Percentiles rank a stretch among this genome's conserved stretches.
phyloP scores from a whole-genome alignment of 1,140 invertebrate genomes.

The Andricus grossulariae region DNA sequence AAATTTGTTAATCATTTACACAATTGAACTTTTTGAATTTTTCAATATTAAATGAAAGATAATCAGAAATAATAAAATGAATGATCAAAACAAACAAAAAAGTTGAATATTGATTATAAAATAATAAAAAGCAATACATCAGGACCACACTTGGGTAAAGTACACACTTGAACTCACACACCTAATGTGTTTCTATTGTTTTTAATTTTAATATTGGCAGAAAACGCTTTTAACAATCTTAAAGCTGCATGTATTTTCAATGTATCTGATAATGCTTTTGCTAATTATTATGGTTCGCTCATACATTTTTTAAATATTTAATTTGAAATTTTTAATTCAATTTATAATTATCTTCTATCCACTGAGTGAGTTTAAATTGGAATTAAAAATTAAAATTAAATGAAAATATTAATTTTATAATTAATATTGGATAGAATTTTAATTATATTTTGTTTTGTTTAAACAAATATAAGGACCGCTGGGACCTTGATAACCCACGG shows the following conservation, averaged over 20 bases:
- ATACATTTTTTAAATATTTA: not conserved
- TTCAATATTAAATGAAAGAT: not conserved
- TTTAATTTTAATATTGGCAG: conserved; percentile 18
- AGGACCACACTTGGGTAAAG: conserved; percentile 63
- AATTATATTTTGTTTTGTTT: not conserved
- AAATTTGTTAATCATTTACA: not conserved
- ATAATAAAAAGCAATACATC: conserved; percentile 48
- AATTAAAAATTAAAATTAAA: not conserved
- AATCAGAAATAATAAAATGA: not conserved
- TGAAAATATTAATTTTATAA: not conserved
- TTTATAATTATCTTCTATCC: too few species aligned
- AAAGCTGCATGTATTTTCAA: not conserved
- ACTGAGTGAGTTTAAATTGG: too few species aligned
- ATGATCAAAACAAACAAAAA: not conserved
- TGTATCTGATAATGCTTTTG: not conserved
- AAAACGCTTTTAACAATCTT: not conserved
- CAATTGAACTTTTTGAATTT: not conserved
- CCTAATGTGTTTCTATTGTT: conserved; percentile 40
- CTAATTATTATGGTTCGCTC: not conserved
- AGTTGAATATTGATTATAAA: conserved; percentile 43
- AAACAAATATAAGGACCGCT: not conserved
- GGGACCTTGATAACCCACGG: not conserved
- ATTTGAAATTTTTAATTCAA: not conserved
- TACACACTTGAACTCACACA: conserved; percentile 56
- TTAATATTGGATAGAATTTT: not conserved